A percentile compares a stretch with the other conserved stretches of the same genome.
These are phyloP conservation scores for Apis cerana DNA, from an alignment of 1,140 invertebrate genomes.

Conservation along the genomic window DNA sequence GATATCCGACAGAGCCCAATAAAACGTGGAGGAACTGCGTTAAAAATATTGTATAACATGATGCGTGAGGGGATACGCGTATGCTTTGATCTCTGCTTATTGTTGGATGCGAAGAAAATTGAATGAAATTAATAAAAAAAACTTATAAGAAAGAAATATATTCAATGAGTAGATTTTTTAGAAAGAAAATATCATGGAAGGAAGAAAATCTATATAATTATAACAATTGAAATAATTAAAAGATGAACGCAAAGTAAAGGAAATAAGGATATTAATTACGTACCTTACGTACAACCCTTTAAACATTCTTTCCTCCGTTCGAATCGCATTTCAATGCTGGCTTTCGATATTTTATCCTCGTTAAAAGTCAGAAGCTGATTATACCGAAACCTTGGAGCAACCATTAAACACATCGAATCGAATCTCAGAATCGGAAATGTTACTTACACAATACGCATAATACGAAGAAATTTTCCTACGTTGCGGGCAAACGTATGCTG, in stretches of 20 bases:
- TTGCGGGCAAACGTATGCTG: background rate
- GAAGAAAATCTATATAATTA: background rate
- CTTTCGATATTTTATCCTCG: background rate
- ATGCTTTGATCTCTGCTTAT: background rate
- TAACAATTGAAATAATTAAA: too few relatives aligned
- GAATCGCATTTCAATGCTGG: too few relatives aligned
- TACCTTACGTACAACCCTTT: background rate
- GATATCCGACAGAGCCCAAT: conserved; percentile 4
- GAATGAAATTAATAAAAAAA: too few relatives aligned
- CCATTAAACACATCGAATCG: background rate
- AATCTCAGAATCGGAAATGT: background rate
- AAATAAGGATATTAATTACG: background rate
- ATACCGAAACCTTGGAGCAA: background rate
- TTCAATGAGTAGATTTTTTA: too few relatives aligned
- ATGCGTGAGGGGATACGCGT: too few relatives aligned
- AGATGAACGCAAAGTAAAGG: too few relatives aligned
- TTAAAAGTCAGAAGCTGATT: conserved; percentile 2
- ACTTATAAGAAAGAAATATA: too few relatives aligned
- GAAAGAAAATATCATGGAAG: background rate
- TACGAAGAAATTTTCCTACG: background rate
- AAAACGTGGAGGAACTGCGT: background rate
- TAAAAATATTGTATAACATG: background rate
- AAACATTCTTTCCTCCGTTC: too few relatives aligned
- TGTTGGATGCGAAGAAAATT: too few relatives aligned
- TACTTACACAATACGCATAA: background rate